phyloP scores from a whole-genome alignment of 2,113 vertebrate genomes.

The Epinephelus moara region DNA sequence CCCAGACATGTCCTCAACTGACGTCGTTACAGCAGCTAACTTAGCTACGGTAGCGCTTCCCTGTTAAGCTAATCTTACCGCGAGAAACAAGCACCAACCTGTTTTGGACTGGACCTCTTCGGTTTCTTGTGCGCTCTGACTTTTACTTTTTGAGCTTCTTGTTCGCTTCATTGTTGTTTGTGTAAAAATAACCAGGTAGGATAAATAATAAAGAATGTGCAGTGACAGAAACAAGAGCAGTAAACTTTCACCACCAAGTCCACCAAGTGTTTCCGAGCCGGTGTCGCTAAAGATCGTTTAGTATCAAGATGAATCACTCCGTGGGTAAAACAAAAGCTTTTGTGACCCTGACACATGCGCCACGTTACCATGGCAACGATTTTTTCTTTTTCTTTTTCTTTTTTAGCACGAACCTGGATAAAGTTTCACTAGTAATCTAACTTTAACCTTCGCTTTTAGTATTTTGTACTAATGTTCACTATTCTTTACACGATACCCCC shows the following conservation, averaged over 20 bases:
- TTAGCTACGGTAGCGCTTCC: not conserved
- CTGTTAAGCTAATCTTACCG: not conserved
- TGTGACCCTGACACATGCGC: not conserved
- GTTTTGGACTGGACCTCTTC: slow-evolving; percentile 51
- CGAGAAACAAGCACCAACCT: slow-evolving; percentile 60
- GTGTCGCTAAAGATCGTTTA: slow-evolving; percentile 30
- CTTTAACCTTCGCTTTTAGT: not conserved
- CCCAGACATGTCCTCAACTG: slow-evolving; percentile 10
- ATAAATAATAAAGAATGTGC: no score
- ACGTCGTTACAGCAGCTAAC: not conserved
- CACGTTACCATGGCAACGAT: not conserved
- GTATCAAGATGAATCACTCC: not conserved
- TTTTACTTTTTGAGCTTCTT: slow-evolving; percentile 65
- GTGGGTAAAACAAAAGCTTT: not conserved
- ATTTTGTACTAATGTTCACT: not conserved
- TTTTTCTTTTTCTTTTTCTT: no score
- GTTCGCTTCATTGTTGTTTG: slow-evolving; percentile 73
- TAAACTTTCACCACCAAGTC: slow-evolving; percentile 33
- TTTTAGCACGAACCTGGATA: not conserved
- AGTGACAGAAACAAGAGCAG: not conserved
- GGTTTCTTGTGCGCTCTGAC: slow-evolving; percentile 18
- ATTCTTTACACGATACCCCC: no score
- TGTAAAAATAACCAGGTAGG: accelerated
- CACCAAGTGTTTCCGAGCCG: not conserved
- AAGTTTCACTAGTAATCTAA: no score